A percentile compares a stretch with the other conserved stretches of the same genome.
phyloP scores from a whole-genome alignment of 2,797 vertebrate genomes.

The Lepilemur septentrionalis region DNA sequence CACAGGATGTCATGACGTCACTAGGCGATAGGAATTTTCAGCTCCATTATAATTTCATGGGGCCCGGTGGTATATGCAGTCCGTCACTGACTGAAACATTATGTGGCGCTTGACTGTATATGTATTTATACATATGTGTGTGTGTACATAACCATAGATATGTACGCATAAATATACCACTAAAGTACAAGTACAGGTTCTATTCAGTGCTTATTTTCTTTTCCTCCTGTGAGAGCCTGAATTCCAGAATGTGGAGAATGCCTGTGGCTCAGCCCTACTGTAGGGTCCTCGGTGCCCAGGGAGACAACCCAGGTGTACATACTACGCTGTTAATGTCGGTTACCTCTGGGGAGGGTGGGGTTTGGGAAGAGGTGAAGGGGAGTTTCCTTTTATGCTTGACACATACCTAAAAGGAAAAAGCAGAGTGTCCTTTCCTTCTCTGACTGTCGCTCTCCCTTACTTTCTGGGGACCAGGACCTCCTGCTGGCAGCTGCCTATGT shows the following conservation, averaged over 20 bases:
- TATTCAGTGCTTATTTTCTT: background rate
- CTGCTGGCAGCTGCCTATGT: slow-evolving; percentile 92
- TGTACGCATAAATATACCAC: background rate
- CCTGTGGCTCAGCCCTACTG: background rate
- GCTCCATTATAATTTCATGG: background rate
- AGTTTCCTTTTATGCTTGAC: too few species aligned
- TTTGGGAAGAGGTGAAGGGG: background rate
- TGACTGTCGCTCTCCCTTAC: background rate
- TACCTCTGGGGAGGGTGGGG: background rate
- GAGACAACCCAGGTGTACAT: too few species aligned
- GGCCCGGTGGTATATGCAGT: background rate
- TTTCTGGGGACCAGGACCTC: slow-evolving; percentile 83
- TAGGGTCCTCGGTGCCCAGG: background rate
- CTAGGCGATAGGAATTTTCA: background rate
- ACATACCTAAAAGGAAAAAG: background rate
- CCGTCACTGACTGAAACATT: background rate
- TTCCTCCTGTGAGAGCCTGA: background rate
- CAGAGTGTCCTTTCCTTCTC: background rate
- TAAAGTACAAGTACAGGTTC: background rate
- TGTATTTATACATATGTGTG: background rate
- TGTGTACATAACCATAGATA: background rate
- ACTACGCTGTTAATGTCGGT: fast-evolving
- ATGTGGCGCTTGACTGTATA: background rate
- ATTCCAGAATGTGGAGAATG: background rate
- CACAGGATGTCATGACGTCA: background rate